Conservation (phyloP, 2,113 vertebrate genomes). For the Thunnus thynnus region DNA sequence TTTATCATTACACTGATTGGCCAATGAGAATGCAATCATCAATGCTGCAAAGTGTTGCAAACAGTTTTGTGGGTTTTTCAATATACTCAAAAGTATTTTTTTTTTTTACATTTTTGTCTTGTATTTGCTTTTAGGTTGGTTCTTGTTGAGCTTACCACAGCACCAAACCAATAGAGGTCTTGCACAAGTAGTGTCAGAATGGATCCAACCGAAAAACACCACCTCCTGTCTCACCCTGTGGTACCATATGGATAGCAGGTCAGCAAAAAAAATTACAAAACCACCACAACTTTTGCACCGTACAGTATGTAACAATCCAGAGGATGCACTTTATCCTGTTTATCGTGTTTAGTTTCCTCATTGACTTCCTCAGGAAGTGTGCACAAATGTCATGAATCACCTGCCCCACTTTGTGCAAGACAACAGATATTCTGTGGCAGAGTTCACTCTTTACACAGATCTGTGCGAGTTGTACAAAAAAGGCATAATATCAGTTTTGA, state of each 20-base stretch:
- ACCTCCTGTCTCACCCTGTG: constrained; percentile 80
- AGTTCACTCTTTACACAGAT: constrained; percentile 46
- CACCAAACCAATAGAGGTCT: constrained; percentile 47
- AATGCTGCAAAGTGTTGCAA: too few species aligned
- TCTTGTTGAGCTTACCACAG: constrained; percentile 76
- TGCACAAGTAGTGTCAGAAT: constrained; percentile 78
- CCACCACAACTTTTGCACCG: background rate
- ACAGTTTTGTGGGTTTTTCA: too few species aligned
- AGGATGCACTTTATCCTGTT: constrained; percentile 62
- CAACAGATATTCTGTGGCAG: constrained; percentile 46
- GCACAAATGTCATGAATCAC: constrained; percentile 69
- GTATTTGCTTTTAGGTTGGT: constrained; percentile 72
- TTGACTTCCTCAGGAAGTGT: constrained; percentile 71
- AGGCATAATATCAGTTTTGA: background rate
- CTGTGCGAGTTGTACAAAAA: background rate
- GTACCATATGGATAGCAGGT: constrained; percentile 82
- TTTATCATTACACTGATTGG: too few species aligned
- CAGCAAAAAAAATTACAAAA: constrained; percentile 35
- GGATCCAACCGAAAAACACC: constrained; percentile 62
- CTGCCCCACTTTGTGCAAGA: constrained; percentile 66
- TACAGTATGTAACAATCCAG: constrained; percentile 51
- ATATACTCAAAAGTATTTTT: background rate
- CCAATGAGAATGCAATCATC: too few species aligned
- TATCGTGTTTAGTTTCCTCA: constrained; percentile 62
- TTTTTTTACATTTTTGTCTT: background rate